Conservation (phyloP, 1,140 invertebrate genomes). For the Magallana angulata region DNA sequence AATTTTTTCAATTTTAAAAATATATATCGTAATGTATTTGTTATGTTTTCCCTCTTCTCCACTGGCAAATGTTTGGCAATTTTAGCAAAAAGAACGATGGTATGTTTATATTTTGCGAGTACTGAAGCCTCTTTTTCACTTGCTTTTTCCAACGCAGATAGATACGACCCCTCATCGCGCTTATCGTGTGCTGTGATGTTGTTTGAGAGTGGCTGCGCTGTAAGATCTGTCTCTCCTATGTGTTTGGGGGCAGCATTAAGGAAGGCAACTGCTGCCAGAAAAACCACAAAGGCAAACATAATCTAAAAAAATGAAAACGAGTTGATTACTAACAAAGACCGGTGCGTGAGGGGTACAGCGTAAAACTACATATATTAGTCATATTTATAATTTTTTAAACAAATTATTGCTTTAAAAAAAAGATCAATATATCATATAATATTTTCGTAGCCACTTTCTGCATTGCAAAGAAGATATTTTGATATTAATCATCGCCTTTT, state of each 20-base stretch:
- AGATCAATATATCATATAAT: no score
- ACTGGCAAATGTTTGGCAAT: background rate
- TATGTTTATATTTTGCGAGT: background rate
- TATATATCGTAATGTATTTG: background rate
- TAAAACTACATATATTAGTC: no score
- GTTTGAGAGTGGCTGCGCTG: background rate
- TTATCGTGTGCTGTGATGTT: background rate
- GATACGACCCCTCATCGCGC: background rate
- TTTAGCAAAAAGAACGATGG: background rate
- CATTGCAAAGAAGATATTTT: no score
- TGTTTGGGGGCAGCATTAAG: background rate
- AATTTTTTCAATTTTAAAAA: background rate
- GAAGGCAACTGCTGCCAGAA: background rate
- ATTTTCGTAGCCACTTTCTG: no score
- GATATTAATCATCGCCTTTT: no score
- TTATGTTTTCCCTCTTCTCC: background rate
- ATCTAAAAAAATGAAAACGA: background rate
- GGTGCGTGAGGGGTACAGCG: no score
- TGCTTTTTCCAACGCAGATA: background rate
- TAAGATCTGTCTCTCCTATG: conserved; percentile 19
- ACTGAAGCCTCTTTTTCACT: background rate
- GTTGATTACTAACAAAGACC: no score
- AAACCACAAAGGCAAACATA: conserved; percentile 25
- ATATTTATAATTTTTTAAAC: no score
- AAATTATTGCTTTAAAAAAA: no score